Base-by-base conservation (phyloP, 2,113 vertebrate genomes). In the Hippopotamus amphibius region DNA sequence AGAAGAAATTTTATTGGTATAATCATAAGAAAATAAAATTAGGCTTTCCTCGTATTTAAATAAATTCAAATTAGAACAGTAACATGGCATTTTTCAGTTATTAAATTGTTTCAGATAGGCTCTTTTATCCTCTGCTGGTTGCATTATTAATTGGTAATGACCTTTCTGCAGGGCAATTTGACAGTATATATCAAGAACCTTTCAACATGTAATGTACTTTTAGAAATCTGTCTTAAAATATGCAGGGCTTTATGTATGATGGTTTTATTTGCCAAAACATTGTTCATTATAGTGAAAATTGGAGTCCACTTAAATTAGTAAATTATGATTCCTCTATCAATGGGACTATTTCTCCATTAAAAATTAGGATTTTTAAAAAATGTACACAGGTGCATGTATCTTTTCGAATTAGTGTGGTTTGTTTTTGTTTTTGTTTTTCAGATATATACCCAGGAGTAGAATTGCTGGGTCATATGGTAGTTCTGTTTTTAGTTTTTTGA, bases 211-310 rank as follows among this genome's bases (percentile, higher is more conserved):
- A 89, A 53, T 92, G 24, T 81, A 53, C 48, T 61, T 97, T 91
- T 91, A 68, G 69, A 90, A 87, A 57, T 88, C 43, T 50, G n/a
- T 76, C 37, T 26, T 81, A 46, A 50, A 90, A 83, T 65, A 59
- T 19, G 66, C 24, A 79, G 30, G 22, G 48, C 80, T 96, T 93
- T 81, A 86, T 48, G 24, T 71, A 15, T n/a, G 37, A 50, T 90
- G 68, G 86, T 33, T 93, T 93, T 82, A 48, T 59, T 94, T 80
- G 68, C 43, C 68, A 80, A 93, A 94, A 37, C 43, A 84, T 72
- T 74, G 65, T 88, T 91, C 48, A 91, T 89, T 89, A 82, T 30
- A 72, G 15, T 85, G 61, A 89, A 96, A 90, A 94, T 74, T 81
- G 19, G 26, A 96, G 80, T 80, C 13, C 19, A 82, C 22, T 59